Conservation (phyloP, 2,797 vertebrate genomes). For the Denticeps clupeoides region DNA sequence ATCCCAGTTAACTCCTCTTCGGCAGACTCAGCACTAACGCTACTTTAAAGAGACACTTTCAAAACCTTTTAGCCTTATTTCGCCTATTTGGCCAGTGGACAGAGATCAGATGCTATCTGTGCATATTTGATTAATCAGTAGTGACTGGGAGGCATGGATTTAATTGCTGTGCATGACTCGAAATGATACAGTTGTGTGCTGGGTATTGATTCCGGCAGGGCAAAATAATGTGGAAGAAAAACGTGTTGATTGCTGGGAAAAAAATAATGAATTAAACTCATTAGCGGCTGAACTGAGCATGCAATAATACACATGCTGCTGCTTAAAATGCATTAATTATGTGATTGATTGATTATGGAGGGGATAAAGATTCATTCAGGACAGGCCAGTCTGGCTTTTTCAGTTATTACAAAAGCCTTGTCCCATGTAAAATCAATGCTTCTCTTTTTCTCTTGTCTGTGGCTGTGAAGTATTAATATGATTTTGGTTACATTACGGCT, state of each 20-base stretch:
- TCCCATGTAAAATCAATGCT: too few species aligned
- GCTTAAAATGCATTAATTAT: constrained; percentile 33
- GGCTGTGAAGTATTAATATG: neutral
- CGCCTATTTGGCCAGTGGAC: constrained; percentile 27
- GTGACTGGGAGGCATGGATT: constrained; percentile 48
- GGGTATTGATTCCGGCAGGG: constrained; percentile 52
- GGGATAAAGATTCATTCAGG: constrained; percentile 26
- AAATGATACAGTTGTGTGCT: constrained; percentile 57
- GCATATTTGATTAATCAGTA: constrained; percentile 42
- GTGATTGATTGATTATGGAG: too few species aligned
- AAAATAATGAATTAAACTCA: too few species aligned
- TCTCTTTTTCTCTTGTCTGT: too few species aligned
- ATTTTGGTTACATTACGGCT: neutral
- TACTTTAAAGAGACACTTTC: constrained; percentile 24
- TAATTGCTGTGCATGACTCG: constrained; percentile 50
- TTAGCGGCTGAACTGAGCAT: constrained; percentile 53
- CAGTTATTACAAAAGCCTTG: too few species aligned
- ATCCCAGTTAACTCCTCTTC: constrained; percentile 64
- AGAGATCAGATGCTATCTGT: constrained; percentile 14
- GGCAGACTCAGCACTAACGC: constrained; percentile 58
- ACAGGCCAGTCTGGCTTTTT: too few species aligned
- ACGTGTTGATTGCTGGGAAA: constrained; percentile 53
- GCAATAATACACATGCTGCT: constrained; percentile 29
- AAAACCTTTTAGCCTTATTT: constrained; percentile 18
- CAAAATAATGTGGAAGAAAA: constrained; percentile 43